Conservation (phyloP, 2,113 vertebrate genomes). For the Halichoeres trimaculatus region DNA sequence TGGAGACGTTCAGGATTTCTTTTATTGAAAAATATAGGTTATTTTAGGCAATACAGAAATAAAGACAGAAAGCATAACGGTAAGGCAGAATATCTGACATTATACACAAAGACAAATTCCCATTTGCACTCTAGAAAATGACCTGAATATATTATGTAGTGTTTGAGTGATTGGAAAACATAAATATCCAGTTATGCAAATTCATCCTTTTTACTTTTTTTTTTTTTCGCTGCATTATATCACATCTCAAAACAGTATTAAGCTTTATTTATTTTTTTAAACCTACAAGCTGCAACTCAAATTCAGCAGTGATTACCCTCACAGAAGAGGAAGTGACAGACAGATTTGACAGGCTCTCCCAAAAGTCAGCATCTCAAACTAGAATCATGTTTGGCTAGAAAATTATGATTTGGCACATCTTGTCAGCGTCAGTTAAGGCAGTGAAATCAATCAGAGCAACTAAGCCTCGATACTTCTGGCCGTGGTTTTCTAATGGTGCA, state of each 20-base stretch:
- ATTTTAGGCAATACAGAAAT: conserved; percentile 71
- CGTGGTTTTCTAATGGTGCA: conserved; percentile 70
- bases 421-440: conserved; percentile 76
- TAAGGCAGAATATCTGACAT: conserved; percentile 54
- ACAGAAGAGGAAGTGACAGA: conserved; percentile 21
- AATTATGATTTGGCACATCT: conserved; percentile 77
- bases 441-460: conserved; percentile 59
- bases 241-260: neutral
- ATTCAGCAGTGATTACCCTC: conserved; percentile 51
- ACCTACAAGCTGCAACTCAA: conserved; percentile 19
- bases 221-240: conserved; percentile 19
- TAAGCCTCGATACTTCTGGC: conserved; percentile 44
- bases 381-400: conserved; percentile 44
- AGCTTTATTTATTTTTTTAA: conserved; percentile 11
- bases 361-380: conserved; percentile 39
- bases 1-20: conserved; percentile 44
- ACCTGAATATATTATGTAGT: conserved; percentile 61
- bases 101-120: conserved; percentile 31
- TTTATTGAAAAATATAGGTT: conserved; percentile 88
- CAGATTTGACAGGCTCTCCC: conserved; percentile 41
- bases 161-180: conserved; percentile 46
- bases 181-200: conserved; percentile 63
- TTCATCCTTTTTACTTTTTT: neutral
- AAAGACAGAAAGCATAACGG: conserved; percentile 36
- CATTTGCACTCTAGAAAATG: conserved; percentile 26